Conservation (phyloP, 2,113 vertebrate species). For the Elachura formosa region DNA sequence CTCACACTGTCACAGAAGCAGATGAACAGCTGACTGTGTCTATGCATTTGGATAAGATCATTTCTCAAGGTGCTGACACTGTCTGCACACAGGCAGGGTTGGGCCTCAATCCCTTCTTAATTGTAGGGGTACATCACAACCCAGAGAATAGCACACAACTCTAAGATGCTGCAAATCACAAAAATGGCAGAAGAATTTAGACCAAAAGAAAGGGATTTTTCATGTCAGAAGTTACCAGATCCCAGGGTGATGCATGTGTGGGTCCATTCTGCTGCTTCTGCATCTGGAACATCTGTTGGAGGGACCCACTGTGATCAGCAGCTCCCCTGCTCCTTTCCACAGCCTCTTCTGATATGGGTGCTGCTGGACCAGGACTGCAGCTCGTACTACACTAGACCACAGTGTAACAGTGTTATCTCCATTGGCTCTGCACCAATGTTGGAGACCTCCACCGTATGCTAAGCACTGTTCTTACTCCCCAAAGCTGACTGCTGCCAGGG, state of each 20-base stretch:
- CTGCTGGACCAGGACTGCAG: not conserved
- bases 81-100: not conserved
- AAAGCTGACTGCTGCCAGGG: not conserved
- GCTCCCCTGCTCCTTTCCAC: not conserved
- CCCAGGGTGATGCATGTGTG: fast-evolving
- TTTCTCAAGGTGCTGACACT: not conserved
- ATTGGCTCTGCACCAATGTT: fast-evolving
- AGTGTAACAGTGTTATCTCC: not conserved
- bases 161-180: not conserved
- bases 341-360: not conserved
- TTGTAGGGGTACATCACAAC: not conserved
- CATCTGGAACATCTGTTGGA: not conserved
- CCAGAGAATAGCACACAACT: not conserved
- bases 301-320: not conserved
- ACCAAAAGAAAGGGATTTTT: not conserved
- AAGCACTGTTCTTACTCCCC: fast-evolving
- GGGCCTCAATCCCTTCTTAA: not conserved
- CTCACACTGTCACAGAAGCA: not conserved
- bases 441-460: not conserved
- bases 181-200: not conserved
- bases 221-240: not conserved
- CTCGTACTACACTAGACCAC: fast-evolving
- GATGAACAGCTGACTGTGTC: not conserved
- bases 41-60: not conserved
- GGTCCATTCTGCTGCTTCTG: not conserved